These are phyloP conservation scores for Andrena trimmerana DNA, from an alignment of 2,888 invertebrate species.

Conservation along the genomic window DNA sequence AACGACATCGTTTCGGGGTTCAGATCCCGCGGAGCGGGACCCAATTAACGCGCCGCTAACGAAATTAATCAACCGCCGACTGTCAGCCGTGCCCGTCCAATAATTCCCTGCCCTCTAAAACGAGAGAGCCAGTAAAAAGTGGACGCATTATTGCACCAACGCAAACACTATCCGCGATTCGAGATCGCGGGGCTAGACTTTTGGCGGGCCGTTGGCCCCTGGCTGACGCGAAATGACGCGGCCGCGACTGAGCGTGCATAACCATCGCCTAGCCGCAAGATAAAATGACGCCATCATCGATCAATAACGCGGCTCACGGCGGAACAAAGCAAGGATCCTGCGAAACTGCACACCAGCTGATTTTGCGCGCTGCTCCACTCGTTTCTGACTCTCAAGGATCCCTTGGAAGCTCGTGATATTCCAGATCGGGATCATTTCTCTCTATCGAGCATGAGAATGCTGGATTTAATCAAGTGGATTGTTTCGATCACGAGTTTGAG, in stretches of 20 bases:
- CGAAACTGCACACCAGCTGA: slow-evolving; percentile 48
- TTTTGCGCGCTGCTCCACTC: slow-evolving; percentile 26
- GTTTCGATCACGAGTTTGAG: too few relatives aligned
- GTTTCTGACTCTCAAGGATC: background rate
- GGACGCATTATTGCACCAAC: background rate
- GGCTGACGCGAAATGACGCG: slow-evolving; percentile 55
- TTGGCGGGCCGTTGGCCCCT: slow-evolving; percentile 41
- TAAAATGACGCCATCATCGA: slow-evolving; percentile 66
- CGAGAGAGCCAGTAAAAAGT: background rate
- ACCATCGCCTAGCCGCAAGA: slow-evolving; percentile 62
- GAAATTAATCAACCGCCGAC: slow-evolving; percentile 45
- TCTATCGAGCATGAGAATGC: background rate
- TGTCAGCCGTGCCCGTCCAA: slow-evolving; percentile 12
- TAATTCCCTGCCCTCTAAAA: slow-evolving; percentile 1
- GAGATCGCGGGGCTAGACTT: slow-evolving; percentile 38
- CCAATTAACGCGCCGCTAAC: slow-evolving; percentile 46
- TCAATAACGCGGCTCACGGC: slow-evolving; percentile 58
- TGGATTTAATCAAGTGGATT: too few relatives aligned
- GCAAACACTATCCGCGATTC: background rate
- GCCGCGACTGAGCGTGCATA: slow-evolving; percentile 49
- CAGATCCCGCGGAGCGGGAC: slow-evolving; percentile 27
- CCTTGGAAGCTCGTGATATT: background rate
- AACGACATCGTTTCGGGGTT: slow-evolving; percentile 21
- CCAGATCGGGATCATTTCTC: background rate
- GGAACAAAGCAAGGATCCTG: slow-evolving; percentile 51